A percentile compares a stretch with the other conserved stretches of the same genome.
Conservation (phyloP, 23 tunicate genomes). For the Clavelina lepadiformis region DNA sequence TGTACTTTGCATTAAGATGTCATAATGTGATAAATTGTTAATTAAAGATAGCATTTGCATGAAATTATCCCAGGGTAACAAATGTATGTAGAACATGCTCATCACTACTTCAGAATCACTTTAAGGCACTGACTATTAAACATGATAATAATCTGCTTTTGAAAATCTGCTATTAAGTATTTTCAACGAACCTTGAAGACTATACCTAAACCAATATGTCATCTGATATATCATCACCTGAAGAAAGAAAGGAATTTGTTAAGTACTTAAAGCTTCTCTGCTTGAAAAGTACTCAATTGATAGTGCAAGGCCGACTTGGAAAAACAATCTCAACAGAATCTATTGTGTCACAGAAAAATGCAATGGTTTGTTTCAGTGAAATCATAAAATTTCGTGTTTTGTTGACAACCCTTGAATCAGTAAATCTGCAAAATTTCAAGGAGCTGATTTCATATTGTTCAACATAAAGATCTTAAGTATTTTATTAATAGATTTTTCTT, state of each 20-base stretch:
- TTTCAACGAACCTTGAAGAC: too few species aligned
- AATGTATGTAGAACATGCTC: too few species aligned
- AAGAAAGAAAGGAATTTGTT: constrained; percentile 49
- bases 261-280: constrained; percentile 56
- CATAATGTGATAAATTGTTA: too few species aligned
- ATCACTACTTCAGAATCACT: too few species aligned
- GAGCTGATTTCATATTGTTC: background rate
- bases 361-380: background rate
- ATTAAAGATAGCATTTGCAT: too few species aligned
- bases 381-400: background rate
- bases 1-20: too few species aligned
- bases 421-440: background rate
- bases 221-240: too few species aligned
- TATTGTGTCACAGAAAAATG: constrained; percentile 1
- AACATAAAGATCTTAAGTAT: background rate
- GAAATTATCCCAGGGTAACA: too few species aligned
- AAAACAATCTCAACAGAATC: constrained; percentile 48
- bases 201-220: too few species aligned
- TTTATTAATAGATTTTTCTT: background rate
- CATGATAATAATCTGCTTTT: too few species aligned
- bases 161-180: too few species aligned
- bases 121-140: too few species aligned
- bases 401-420: background rate
- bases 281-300: constrained; percentile 69
- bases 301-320: constrained; percentile 83